Evolutionary conservation across 2,888 invertebrate species (phyloP), one percentile per base, ranked within the genome.

Genomic region (Selenia dentaria): DNA sequence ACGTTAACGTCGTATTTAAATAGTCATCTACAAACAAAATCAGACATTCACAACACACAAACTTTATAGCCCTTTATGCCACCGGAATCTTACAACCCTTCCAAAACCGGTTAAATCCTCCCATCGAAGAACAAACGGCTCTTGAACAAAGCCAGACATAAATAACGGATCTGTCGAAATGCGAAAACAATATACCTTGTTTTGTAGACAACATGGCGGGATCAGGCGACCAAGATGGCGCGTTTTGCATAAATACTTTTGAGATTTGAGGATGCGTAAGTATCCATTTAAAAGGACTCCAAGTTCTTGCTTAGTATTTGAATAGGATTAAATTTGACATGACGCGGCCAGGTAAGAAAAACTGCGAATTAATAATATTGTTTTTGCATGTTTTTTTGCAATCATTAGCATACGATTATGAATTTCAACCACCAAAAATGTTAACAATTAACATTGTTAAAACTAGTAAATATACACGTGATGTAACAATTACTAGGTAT

Each of bases 161-260:
- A 89, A 89, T 85, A 88, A 78, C 75, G 77, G 85, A 86, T 87
- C 83, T 78, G 76, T 74, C 71, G 74, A 79, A 82, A 79, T 69
- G 68, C 75, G 83, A 79, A 87, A 88, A 89, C 90, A 88, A 89
- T 89, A 77, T 79, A 60, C 67, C 32, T 36, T 32, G 39, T 26
- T 35, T 18, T 32, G 37, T 37, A 48, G 62, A 73, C 78, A 83
- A 82, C 69, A 75, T 76, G 78, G 71, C 70, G 74, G 70, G 78
- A 74, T 78, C 67, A 56, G 31, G 55, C 57, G 25, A 25, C 9
- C 78, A 83, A 82, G 68, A 75, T 74, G 74, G 73, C 69, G 64
- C 44, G 51, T 55, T 79, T 80, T 74, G 74, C 79, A 76, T 79
- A 72, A 62, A 50, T 37, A 16, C 18, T 36, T 37, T 28, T 6